Percentiles rank a stretch among this genome's conserved stretches.
Evolutionary conservation across 2,888 invertebrate genomes (phyloP).

Genomic region (Lissonota sp.): DNA sequence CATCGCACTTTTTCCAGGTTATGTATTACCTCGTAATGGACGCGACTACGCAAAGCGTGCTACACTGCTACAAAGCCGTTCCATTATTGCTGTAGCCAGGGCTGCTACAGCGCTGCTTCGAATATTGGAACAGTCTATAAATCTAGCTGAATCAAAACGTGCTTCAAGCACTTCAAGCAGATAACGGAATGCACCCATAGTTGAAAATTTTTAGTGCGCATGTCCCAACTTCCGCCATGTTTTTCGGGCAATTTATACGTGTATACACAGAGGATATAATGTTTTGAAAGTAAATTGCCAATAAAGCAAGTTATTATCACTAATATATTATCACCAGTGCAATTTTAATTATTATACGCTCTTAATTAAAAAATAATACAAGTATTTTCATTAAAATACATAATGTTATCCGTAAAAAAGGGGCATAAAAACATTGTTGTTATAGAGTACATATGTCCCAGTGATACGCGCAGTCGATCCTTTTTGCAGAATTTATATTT

Average conservation of each 20-base stretch:
- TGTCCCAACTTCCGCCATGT: constrained; percentile 29
- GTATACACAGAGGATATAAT: neutral
- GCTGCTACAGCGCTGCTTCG: too few species aligned
- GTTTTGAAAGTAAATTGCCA: neutral
- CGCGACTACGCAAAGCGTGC: too few species aligned
- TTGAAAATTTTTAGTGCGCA: constrained; percentile 42
- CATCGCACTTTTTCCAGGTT: too few species aligned
- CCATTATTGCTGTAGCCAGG: too few species aligned
- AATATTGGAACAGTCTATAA: too few species aligned
- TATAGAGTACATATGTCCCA: constrained; percentile 39
- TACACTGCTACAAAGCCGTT: too few species aligned
- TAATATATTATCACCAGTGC: neutral
- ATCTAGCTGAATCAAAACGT: too few species aligned
- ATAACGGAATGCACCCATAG: too few species aligned
- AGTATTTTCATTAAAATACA: neutral
- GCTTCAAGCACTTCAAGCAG: too few species aligned
- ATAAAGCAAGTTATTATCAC: neutral
- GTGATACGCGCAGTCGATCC: constrained; percentile 42
- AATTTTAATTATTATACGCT: neutral
- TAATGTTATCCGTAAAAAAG: constrained; percentile 31
- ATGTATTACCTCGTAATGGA: too few species aligned
- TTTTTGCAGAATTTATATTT: constrained; percentile 34
- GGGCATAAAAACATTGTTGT: constrained; percentile 36
- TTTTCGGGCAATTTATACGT: constrained; percentile 35
- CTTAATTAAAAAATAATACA: neutral